Evolutionary conservation across 1,140 invertebrate genomes (phyloP).

Genomic region (Tetramorium parvispinum): DNA sequence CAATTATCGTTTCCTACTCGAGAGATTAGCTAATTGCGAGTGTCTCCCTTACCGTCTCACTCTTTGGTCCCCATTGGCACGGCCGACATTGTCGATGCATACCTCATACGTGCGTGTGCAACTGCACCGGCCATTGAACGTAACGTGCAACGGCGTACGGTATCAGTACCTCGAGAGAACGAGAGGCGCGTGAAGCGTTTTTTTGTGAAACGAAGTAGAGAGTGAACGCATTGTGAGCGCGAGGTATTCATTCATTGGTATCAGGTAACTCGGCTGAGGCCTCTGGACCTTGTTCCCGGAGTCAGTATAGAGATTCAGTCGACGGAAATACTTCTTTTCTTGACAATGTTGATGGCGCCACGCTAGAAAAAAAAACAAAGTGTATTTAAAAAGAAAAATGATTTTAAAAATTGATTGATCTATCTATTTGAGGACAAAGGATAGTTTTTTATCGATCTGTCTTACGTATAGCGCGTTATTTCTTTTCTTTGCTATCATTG

Average conservation of each 20-base stretch:
- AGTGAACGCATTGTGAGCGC: constrained; percentile 71
- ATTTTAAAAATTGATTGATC: constrained; percentile 77
- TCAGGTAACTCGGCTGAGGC: constrained; percentile 74
- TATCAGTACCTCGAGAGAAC: constrained; percentile 57
- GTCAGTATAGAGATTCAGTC: constrained; percentile 30
- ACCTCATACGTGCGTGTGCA: constrained; percentile 56
- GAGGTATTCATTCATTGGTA: constrained; percentile 79
- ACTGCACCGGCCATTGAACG: constrained; percentile 71
- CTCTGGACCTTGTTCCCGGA: constrained; percentile 54
- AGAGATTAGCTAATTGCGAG: constrained; percentile 81
- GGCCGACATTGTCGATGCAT: constrained; percentile 47
- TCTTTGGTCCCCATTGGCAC: constrained; percentile 37
- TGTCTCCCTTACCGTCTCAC: constrained; percentile 59
- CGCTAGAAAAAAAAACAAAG: constrained; percentile 31
- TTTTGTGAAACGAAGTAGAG: constrained; percentile 49
- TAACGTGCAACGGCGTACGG: constrained; percentile 66
- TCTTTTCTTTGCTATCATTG: constrained; percentile 1
- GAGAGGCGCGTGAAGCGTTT: constrained; percentile 32
- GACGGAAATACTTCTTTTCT: constrained; percentile 65
- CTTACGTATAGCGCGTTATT: constrained; percentile 44
- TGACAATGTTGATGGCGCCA: constrained; percentile 54
- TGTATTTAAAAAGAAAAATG: constrained; percentile 56
- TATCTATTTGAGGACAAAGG: constrained; percentile 72
- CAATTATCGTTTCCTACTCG: constrained; percentile 80
- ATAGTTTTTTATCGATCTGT: constrained; percentile 53